Evolutionary conservation across 2,888 invertebrate genomes (phyloP), one percentile per base, ranked within the genome.

Genomic region (Caenorhabditis parvicauda): DNA sequence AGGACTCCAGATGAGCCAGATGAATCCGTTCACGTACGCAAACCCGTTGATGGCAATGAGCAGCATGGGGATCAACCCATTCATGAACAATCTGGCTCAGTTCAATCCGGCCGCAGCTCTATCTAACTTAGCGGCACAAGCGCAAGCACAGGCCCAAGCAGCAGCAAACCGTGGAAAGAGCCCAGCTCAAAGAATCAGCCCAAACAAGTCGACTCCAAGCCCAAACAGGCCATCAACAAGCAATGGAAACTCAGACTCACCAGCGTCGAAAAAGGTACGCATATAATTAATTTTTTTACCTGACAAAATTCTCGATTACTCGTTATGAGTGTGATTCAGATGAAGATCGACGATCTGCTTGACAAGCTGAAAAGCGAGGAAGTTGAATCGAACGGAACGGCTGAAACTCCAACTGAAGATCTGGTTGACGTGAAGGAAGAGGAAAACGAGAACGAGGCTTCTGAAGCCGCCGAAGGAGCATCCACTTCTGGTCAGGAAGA

Each of bases 21-120:
- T 69, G 66, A 56, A 56, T n/a, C 51, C 60, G 1, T 69, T 69
- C 50, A 59, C 64, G 3, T 69, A 66, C 48, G 53, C 56, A 19
- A 70, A 69, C 39, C 69, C 69, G 37, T 35, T 70, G 19, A 46
- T 72, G 5, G 69, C 69, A 2, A 72, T 72, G 72, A 64, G 65
- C 22, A 64, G 64, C 41, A 68, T 68, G 65, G 72, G 67, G 42
- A 58, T 72, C 44, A 72, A 72, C 25, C 72, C 72, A 1, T 38
- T 72, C 42, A 65, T 72, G 66, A 67, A 58, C 25, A 64, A 64
- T 37, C 53, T 63, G 21, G 51, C 51, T 4, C 67, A 64, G 9
- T 59, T 61, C 45, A 64, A 64, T 22, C 67, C 67, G 5, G 64
- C 64, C 0, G 67, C 67, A 0, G 64, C 67, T 14, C 53, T 67